These are phyloP conservation scores for Lophotriccus pileatus DNA, from an alignment of 2,797 vertebrate genomes.

Conservation along the genomic window DNA sequence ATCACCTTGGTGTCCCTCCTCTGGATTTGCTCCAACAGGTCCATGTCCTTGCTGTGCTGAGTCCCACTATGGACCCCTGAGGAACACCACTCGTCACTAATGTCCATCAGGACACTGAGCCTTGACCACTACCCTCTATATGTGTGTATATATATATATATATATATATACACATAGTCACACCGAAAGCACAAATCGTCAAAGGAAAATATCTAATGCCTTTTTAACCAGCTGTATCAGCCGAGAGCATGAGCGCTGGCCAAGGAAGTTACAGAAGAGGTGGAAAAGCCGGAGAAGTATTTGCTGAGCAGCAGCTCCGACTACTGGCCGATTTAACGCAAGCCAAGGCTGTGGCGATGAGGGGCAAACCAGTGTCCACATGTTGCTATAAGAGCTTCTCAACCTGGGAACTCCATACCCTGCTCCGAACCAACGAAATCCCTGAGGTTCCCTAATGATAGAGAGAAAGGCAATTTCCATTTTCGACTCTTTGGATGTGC, in stretches of 20 bases:
- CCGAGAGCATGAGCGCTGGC: neutral
- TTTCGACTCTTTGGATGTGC: neutral
- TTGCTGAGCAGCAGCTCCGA: neutral
- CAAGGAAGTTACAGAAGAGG: neutral
- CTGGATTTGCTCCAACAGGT: neutral
- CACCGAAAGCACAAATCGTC: neutral
- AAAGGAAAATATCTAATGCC: neutral
- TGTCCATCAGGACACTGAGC: neutral
- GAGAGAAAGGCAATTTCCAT: neutral
- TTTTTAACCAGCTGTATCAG: neutral
- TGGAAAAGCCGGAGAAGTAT: neutral
- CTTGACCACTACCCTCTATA: neutral
- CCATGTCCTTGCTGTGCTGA: neutral
- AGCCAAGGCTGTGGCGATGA: neutral
- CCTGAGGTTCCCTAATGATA: neutral
- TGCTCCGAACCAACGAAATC: neutral
- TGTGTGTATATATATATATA: too few species aligned
- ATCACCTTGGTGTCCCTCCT: neutral
- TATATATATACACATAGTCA: neutral
- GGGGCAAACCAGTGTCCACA: fast-evolving
- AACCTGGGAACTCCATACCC: neutral
- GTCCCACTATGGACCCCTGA: neutral
- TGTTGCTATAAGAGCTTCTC: fast-evolving
- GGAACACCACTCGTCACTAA: neutral
- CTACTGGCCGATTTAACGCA: neutral